Percentiles rank a stretch among this genome's conserved stretches.
These are phyloP conservation scores for Hippasteria phrygiana DNA, from an alignment of 53 echinoderm and acorn worm genomes.

Conservation along the genomic window DNA sequence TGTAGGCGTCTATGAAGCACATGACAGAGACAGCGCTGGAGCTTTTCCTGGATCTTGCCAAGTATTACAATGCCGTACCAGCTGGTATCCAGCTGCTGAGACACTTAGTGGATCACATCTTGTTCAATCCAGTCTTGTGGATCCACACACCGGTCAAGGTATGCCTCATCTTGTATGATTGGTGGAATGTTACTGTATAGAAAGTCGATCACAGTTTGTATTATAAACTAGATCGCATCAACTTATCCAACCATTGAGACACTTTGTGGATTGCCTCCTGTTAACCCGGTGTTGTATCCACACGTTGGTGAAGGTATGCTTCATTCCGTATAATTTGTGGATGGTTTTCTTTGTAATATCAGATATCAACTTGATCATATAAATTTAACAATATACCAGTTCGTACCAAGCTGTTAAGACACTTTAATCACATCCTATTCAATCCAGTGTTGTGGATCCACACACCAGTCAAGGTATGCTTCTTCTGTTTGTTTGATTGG, in stretches of 20 bases:
- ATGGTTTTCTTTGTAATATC: constrained; percentile 27
- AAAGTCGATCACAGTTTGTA: constrained; percentile 92
- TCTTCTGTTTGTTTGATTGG: too few relatives aligned
- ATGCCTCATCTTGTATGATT: not conserved
- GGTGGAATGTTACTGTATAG: constrained; percentile 20
- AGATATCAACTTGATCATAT: constrained; percentile 88
- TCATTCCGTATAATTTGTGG: too few relatives aligned
- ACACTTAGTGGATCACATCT: constrained; percentile 96
- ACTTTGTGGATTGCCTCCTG: not conserved
- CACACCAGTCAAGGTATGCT: constrained; percentile 87
- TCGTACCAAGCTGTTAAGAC: constrained; percentile 81
- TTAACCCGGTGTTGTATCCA: constrained; percentile 22
- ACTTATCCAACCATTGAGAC: constrained; percentile 46
- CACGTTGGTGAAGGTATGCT: not conserved
- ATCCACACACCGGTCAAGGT: constrained; percentile 98
- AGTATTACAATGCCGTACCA: constrained; percentile 94
- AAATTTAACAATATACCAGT: constrained; percentile 90
- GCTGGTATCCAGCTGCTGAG: constrained; percentile 90
- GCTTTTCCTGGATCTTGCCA: constrained; percentile 94
- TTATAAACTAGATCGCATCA: constrained; percentile 85
- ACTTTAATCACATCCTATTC: constrained; percentile 93
- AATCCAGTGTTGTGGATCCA: constrained; percentile 91
- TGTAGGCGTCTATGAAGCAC: constrained; percentile 81
- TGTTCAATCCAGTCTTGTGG: constrained; percentile 96
- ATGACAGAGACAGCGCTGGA: constrained; percentile 95